Percentiles rank a stretch among this genome's conserved stretches.
Conservation (phyloP, 30 jellyfish, hydroid and myxozoan genomes). For the Chironex yamaguchii region DNA sequence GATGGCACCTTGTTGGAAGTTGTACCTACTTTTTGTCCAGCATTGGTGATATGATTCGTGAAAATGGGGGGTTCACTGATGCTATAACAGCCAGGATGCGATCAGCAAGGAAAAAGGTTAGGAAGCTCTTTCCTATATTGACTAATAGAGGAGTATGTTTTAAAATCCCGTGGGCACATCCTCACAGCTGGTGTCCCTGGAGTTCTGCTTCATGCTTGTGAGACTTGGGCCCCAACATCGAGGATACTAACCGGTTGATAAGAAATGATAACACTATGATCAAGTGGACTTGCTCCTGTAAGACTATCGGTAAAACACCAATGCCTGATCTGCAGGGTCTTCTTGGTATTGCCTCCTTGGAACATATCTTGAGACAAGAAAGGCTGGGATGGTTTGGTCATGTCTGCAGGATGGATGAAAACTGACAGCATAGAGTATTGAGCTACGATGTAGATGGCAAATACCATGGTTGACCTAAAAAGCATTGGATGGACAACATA, state of each 20-base stretch:
- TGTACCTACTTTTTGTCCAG: neutral
- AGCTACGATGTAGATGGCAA: too few species aligned
- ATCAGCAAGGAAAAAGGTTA: neutral
- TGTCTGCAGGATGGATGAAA: too few species aligned
- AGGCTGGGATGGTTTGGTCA: constrained; percentile 1
- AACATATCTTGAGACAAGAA: neutral
- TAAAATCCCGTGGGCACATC: neutral
- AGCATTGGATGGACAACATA: too few species aligned
- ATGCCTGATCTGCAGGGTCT: neutral
- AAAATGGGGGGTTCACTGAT: neutral
- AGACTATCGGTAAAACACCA: neutral
- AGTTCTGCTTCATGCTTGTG: too few species aligned
- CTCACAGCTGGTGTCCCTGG: neutral
- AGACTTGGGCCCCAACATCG: too few species aligned
- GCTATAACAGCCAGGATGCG: neutral
- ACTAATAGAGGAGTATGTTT: neutral
- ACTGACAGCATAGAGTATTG: too few species aligned
- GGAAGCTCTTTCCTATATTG: neutral
- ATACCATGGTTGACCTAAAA: too few species aligned
- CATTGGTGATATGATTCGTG: neutral
- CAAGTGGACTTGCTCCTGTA: neutral
- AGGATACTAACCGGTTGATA: neutral
- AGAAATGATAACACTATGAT: neutral
- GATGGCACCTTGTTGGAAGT: neutral
- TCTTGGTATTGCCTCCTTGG: neutral